Base-by-base conservation (phyloP, 2,797 vertebrate genomes). In the Lepus oiostolus region DNA sequence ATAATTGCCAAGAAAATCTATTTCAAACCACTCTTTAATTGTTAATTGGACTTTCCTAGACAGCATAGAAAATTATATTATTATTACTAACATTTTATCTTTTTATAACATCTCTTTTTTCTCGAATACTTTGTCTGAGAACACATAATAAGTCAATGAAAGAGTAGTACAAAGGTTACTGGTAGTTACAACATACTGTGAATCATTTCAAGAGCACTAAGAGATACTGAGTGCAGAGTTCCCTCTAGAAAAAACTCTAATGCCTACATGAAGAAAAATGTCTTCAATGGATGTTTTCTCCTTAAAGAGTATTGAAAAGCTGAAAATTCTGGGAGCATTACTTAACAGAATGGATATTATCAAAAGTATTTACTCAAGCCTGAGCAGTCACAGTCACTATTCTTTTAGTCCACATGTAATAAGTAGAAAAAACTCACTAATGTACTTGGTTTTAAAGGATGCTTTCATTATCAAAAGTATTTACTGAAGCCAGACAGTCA, bases 31-130 rank as follows among this genome's bases (percentile, higher is more conserved):
- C 94, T 94, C 26, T 96, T 85, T 95, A 97, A 96, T 95, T 97
- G 85, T 85, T 97, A 94, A 96, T 95, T 97, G 94, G 83, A 86
- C 93, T 96, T 98, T 97, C 83, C 88, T 94, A 87, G 95, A 90
- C 89, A 97, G 93, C 79, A 93, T 63, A 96, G 93, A 96, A 94
- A 96, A 97, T 97, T 95, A 94, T 93, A 82, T 89, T 96, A 90
- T 97, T 97, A 93, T 90, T 93, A 82, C 87, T 91, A 96, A 95
- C 95, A 83, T 7, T 81, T 79, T 95, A 80, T 32, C 35, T 74
- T 93, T 96, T 95, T 90, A 70, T 91, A 88, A 71, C 94, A 89
- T 96, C 54, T 88, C 80, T 80, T 80, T 71, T 91, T 88, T 54
- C 83, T 52, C 93, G n/a, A 96, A 93, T 70, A 17, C 32, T 60